These are phyloP conservation scores for Bradynema listronoti DNA, from an alignment of 1,140 invertebrate species.

Conservation along the genomic window DNA sequence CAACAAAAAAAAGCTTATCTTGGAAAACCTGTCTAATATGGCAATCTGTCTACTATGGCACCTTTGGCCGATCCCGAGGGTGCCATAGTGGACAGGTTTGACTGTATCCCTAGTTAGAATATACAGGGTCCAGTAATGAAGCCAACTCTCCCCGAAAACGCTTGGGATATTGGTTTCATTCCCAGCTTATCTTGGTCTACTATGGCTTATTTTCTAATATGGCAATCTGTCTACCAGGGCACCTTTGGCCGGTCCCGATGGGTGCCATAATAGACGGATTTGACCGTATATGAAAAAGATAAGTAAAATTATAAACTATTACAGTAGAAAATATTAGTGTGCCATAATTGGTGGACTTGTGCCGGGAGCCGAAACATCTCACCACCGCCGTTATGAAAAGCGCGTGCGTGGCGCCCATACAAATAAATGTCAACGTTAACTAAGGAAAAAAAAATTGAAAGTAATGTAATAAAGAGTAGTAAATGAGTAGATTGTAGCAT, in stretches of 20 bases:
- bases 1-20: too few species aligned
- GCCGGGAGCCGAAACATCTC: conserved; percentile 47
- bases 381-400: conserved; percentile 54
- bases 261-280: neutral
- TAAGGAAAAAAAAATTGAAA: conserved; percentile 20
- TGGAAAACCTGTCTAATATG: too few species aligned
- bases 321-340: conserved; percentile 55
- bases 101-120: too few species aligned
- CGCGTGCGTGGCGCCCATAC: conserved; percentile 54
- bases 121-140: too few species aligned
- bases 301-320: neutral
- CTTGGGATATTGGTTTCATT: neutral
- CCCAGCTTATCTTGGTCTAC: neutral
- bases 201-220: neutral
- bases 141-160: too few species aligned
- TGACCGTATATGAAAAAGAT: neutral
- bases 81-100: too few species aligned
- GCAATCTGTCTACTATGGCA: too few species aligned
- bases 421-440: conserved; percentile 49
- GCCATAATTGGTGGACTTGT: conserved; percentile 54
- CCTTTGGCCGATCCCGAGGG: too few species aligned
- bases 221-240: neutral
- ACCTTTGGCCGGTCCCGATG: neutral
- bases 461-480: neutral
- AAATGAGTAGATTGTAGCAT: too few species aligned